A percentile compares a stretch with the other conserved stretches of the same genome.
Conservation (phyloP, 2,113 vertebrate genomes). For the Delphinus delphis region DNA sequence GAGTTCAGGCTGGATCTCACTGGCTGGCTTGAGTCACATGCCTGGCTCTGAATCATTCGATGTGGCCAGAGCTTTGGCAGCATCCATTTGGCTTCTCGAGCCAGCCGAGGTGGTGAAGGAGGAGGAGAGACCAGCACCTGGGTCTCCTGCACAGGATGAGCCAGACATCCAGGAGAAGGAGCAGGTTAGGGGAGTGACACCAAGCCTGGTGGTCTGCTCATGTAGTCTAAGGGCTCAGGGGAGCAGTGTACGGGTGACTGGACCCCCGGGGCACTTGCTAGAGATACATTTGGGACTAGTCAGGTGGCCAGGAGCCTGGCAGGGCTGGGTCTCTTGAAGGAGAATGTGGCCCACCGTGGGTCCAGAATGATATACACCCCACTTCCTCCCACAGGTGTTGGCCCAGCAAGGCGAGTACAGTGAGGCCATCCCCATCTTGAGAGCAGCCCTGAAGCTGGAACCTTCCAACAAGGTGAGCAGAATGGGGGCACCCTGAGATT, state of each 20-base stretch:
- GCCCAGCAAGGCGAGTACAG: constrained; percentile 93
- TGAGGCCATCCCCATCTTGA: constrained; percentile 93
- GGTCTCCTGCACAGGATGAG: neutral
- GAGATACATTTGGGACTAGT: neutral
- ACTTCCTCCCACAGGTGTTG: constrained; percentile 85
- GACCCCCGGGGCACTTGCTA: too few species aligned
- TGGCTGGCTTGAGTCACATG: neutral
- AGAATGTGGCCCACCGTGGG: neutral
- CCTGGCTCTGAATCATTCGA: neutral
- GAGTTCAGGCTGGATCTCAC: neutral
- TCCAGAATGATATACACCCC: accelerated
- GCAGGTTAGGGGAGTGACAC: neutral
- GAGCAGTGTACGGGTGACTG: neutral
- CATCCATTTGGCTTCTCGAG: neutral
- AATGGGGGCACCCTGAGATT: neutral
- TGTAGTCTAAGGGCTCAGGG: neutral
- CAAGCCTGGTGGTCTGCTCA: accelerated
- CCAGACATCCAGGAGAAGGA: neutral
- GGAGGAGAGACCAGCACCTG: neutral
- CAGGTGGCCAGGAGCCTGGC: neutral
- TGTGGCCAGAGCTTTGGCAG: neutral
- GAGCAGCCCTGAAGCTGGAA: constrained; percentile 93
- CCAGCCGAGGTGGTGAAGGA: neutral
- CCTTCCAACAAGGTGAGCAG: constrained; percentile 94
- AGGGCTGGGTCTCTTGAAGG: neutral